Evolutionary conservation across 30 jellyfish, hydroid and myxozoan species (phyloP).

Genomic region (Aurelia sp.): DNA sequence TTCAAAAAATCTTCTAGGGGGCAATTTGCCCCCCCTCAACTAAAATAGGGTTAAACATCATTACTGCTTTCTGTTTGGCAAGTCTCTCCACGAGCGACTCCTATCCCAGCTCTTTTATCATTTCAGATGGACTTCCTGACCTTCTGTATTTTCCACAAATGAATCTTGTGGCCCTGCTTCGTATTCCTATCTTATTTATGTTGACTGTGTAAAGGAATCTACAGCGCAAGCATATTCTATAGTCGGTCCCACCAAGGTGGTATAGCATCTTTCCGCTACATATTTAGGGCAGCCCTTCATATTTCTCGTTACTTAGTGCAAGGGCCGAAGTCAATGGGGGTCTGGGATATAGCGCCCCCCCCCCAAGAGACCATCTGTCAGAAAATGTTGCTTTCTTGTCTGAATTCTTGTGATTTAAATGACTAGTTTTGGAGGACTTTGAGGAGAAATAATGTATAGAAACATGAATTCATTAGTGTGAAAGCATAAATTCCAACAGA

Average conservation of each 20-base stretch:
- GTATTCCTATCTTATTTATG: constrained; percentile 13
- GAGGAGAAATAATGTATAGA: no score
- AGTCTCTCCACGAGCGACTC: constrained; percentile 34
- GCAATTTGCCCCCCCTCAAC: no score
- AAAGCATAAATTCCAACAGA: no score
- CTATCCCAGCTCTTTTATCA: constrained; percentile 54
- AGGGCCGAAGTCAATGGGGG: no score
- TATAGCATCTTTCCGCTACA: constrained; percentile 23
- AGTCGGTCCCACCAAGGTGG: constrained; percentile 35
- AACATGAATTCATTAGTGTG: no score
- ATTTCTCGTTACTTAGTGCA: constrained; percentile 13
- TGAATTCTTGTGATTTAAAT: no score
- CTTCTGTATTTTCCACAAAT: constrained; percentile 11
- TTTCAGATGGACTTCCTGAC: constrained; percentile 52
- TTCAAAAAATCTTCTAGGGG: no score
- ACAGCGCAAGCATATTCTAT: constrained; percentile 15
- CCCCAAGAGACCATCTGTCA: no score
- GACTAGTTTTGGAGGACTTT: no score
- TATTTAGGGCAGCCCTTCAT: constrained; percentile 26
- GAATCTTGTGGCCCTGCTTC: constrained; percentile 43
- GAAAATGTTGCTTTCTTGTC: no score
- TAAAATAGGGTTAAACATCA: no score
- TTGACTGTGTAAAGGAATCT: constrained; percentile 38
- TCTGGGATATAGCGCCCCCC: no score
- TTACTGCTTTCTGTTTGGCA: constrained; percentile 12